These are phyloP conservation scores for Paragorgia papillata DNA, from an alignment of 92 coral and sea anemone genomes.

Conservation along the genomic window DNA sequence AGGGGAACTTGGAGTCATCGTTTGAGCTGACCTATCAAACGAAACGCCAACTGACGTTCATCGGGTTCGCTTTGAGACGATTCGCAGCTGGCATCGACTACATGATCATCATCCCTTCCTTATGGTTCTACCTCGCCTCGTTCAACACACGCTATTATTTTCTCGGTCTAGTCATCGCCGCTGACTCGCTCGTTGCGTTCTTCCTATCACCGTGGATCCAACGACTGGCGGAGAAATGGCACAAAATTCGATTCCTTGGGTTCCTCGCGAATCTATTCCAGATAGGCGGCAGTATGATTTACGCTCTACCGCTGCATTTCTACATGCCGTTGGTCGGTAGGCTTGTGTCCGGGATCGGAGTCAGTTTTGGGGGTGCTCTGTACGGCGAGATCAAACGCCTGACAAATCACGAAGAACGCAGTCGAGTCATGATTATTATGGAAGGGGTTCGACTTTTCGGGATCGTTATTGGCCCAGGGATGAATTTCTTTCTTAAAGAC, in stretches of 20 bases:
- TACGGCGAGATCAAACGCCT: conserved; percentile 30
- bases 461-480: conserved; percentile 42
- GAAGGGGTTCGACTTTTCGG: conserved; percentile 43
- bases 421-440: conserved; percentile 30
- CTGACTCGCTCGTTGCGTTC: conserved; percentile 29
- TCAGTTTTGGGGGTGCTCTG: conserved; percentile 24
- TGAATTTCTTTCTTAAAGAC: conserved; percentile 33
- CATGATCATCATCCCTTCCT: conserved; percentile 33
- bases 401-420: conserved; percentile 26
- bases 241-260: conserved; percentile 15
- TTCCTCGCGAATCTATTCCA: conserved; percentile 36
- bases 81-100: conserved; percentile 44
- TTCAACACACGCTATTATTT: conserved; percentile 10
- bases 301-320: conserved; percentile 24
- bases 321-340: conserved; percentile 43
- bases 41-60: conserved; percentile 33
- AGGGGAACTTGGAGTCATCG: conserved; percentile 40
- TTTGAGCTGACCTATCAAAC: conserved; percentile 38
- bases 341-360: conserved; percentile 33
- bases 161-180: conserved; percentile 32
- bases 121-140: conserved; percentile 29
- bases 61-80: conserved; percentile 34
- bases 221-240: conserved; percentile 23
- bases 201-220: conserved; percentile 30
- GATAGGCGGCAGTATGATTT: conserved; percentile 30